Conservation (phyloP, 2,888 invertebrate genomes). For the Liodrosophila aerea region DNA sequence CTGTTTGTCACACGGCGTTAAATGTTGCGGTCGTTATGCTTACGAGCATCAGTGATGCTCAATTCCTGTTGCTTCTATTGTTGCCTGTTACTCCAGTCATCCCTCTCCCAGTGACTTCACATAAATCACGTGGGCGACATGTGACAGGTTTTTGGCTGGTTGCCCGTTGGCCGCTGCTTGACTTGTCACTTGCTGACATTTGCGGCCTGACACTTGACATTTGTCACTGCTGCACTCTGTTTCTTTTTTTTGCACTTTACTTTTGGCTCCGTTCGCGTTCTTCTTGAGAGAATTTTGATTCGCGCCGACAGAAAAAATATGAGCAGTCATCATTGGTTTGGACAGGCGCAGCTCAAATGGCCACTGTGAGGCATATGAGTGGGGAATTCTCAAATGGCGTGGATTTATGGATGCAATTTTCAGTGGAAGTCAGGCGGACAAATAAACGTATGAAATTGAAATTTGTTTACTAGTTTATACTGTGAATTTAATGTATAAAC, state of each 20-base stretch:
- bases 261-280: constrained; percentile 2
- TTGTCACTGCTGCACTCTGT: constrained; percentile 52
- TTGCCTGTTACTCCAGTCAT: background rate
- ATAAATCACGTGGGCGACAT: constrained; percentile 63
- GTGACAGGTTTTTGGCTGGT: constrained; percentile 64
- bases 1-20: constrained; percentile 40
- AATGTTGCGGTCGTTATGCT: constrained; percentile 38
- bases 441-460: background rate
- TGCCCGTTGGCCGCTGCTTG: constrained; percentile 50
- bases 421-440: background rate
- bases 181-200: constrained; percentile 68
- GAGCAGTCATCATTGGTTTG: constrained; percentile 40
- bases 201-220: constrained; percentile 70
- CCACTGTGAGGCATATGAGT: background rate
- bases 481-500: no score
- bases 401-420: constrained; percentile 16
- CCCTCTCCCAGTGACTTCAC: constrained; percentile 21
- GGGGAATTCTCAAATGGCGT: constrained; percentile 1
- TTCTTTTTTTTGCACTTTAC: constrained; percentile 19
- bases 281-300: constrained; percentile 22
- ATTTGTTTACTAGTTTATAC: no score
- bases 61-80: constrained; percentile 15
- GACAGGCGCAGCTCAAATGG: constrained; percentile 34
- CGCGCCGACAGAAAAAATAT: constrained; percentile 38
- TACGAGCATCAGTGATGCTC: constrained; percentile 18